Base-by-base conservation (phyloP, 2,113 vertebrate genomes). In the Hipposideros armiger region DNA sequence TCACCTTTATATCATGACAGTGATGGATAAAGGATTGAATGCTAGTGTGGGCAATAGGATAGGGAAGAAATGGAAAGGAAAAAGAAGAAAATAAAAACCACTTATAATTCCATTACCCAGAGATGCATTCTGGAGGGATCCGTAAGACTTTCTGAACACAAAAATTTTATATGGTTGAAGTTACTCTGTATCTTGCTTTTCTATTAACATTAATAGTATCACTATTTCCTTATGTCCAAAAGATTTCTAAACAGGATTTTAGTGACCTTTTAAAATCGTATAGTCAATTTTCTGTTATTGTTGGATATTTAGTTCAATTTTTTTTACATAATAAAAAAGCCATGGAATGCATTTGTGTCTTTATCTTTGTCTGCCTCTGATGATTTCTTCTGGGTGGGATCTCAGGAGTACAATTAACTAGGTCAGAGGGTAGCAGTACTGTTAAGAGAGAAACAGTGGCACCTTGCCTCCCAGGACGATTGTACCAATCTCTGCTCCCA, bases 321-420 rank as follows among this genome's bases (percentile, higher is more conserved):
- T 77, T 91, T 67, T 83, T 30, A 72, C 22, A 40, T 74, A 76
- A 50, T 77, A 66, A 84, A 82, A 80, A n/a, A 26, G 10, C 36
- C 64, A 45, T 3, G 32, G 58, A 70, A 74, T 50, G 60, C 66
- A 70, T 83, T 78, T 93, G 58, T 92, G 47, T 62, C 52, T 95
- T 83, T 45, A 36, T 93, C 62, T 93, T 81, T 62, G 60, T 86
- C 92, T 95, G 30, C 72, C 66, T 58, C 86, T 77, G n/a, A 58
- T 92, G n/a, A 77, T 91, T 88, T 93, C 92, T 78, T 92, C 24
- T 85, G 92, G 50, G 5, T 92, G 60, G 32, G 30, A 76, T 90
- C 85, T 84, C 96, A 90, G 81, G 50, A 87, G 85, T n/a, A 47
- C 90, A 88, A n/a, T 96, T 56, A 88, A 50, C 92, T 58, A 30